Conservation (phyloP, 2,113 vertebrate species). For the Glaucidium brasilianum region DNA sequence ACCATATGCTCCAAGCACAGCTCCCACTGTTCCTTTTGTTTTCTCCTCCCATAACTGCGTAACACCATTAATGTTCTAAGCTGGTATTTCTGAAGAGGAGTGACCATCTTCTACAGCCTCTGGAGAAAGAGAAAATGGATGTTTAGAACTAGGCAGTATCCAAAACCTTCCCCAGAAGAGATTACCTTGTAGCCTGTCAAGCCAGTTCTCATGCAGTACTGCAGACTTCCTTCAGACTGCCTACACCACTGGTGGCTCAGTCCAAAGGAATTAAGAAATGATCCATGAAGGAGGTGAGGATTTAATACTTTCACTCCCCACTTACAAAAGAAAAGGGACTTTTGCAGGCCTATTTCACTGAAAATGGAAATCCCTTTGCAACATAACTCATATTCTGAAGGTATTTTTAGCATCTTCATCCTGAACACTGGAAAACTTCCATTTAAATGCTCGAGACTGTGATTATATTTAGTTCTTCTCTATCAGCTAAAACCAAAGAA, state of each 20-base stretch:
- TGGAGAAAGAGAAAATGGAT: conserved; percentile 17
- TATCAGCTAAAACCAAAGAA: not conserved
- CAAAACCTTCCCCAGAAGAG: not conserved
- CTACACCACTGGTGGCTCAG: not conserved
- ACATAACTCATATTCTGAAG: not conserved
- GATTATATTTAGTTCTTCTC: not conserved
- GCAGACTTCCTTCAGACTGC: not conserved
- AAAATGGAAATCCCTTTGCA: not conserved
- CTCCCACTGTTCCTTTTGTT: not conserved
- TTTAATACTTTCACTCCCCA: not conserved
- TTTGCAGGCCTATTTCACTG: not conserved
- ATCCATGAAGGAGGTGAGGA: not conserved
- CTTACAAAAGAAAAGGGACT: not conserved
- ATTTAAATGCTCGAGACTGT: not conserved
- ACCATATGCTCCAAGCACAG: not conserved
- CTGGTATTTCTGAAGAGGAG: not conserved
- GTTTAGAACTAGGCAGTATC: not conserved
- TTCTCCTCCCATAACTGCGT: not conserved
- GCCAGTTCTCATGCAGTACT: not conserved
- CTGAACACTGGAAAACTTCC: not conserved
- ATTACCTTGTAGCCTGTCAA: not conserved
- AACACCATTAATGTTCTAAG: not conserved
- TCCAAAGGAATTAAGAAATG: not conserved
- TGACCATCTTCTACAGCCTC: not conserved
- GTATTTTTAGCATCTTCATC: not conserved